These are phyloP conservation scores for Listronotus bonariensis DNA, from an alignment of 1,140 invertebrate genomes.

Conservation along the genomic window DNA sequence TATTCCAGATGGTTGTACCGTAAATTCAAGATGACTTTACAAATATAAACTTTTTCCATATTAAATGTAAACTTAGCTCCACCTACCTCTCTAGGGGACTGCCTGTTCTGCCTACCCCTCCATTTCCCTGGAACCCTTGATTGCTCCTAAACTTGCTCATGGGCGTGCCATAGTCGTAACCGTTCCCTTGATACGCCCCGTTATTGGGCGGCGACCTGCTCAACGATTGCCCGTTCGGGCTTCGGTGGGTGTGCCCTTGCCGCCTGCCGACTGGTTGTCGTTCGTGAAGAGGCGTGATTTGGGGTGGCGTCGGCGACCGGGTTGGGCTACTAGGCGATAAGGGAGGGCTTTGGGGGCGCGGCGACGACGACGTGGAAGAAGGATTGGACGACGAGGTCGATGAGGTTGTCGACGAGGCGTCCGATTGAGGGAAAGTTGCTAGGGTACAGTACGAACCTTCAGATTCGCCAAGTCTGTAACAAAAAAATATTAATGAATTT, in stretches of 20 bases:
- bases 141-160: constrained; percentile 45
- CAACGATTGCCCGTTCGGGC: constrained; percentile 6
- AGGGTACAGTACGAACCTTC: constrained; percentile 57
- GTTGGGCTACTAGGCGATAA: constrained; percentile 24
- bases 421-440: constrained; percentile 52
- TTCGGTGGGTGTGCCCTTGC: constrained; percentile 12
- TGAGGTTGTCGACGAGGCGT: constrained; percentile 44
- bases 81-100: constrained; percentile 49
- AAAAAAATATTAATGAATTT: constrained; percentile 6
- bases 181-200: constrained; percentile 13
- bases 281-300: constrained; percentile 1
- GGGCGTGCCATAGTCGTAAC: constrained; percentile 30
- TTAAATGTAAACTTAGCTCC: not conserved
- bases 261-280: constrained; percentile 11
- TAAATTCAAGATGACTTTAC: no score
- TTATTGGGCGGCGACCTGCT: constrained; percentile 15
- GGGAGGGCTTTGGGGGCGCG: constrained; percentile 46
- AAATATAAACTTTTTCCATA: not conserved
- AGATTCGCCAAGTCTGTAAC: constrained; percentile 53
- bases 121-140: constrained; percentile 33
- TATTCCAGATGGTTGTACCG: no score
- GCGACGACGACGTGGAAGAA: constrained; percentile 48
- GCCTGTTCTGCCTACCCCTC: constrained; percentile 41
- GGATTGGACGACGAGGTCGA: constrained; percentile 40
- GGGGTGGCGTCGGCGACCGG: constrained; percentile 21